Conservation (phyloP, 92 coral and sea anemone genomes). For the Porites cylindrica region DNA sequence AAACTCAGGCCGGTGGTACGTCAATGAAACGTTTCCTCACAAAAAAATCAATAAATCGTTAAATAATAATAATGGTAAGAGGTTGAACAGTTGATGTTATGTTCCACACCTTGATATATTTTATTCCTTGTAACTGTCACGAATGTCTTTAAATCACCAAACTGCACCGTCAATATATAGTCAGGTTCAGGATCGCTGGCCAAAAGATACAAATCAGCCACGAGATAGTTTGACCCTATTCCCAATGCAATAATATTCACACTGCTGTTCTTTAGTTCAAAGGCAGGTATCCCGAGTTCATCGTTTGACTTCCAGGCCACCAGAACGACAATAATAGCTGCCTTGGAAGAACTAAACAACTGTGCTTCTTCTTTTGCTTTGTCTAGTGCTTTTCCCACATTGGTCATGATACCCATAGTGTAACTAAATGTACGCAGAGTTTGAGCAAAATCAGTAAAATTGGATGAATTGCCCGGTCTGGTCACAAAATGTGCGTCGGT, state of each 20-base stretch:
- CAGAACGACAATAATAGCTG: neutral
- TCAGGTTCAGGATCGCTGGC: neutral
- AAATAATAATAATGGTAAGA: too few relatives aligned
- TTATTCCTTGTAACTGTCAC: neutral
- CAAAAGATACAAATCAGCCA: neutral
- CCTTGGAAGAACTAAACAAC: neutral
- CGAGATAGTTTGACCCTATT: neutral
- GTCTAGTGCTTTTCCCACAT: neutral
- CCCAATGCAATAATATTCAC: neutral
- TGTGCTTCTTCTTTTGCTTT: neutral
- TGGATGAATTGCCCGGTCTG: neutral
- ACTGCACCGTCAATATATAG: neutral
- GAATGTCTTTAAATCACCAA: neutral
- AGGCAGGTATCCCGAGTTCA: neutral
- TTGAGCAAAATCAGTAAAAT: neutral
- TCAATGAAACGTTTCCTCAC: too few relatives aligned
- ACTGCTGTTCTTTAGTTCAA: neutral
- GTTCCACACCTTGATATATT: neutral
- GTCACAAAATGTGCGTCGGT: neutral
- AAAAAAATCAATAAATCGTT: too few relatives aligned
- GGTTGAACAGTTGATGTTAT: neutral
- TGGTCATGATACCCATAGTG: neutral
- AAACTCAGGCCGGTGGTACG: too few relatives aligned
- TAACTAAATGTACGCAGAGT: neutral
- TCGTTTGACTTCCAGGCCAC: slow-evolving; percentile 2